A percentile compares a stretch with the other conserved stretches of the same genome.
Conservation (phyloP, 2,888 invertebrate genomes). For the Drosophila infuscata region DNA sequence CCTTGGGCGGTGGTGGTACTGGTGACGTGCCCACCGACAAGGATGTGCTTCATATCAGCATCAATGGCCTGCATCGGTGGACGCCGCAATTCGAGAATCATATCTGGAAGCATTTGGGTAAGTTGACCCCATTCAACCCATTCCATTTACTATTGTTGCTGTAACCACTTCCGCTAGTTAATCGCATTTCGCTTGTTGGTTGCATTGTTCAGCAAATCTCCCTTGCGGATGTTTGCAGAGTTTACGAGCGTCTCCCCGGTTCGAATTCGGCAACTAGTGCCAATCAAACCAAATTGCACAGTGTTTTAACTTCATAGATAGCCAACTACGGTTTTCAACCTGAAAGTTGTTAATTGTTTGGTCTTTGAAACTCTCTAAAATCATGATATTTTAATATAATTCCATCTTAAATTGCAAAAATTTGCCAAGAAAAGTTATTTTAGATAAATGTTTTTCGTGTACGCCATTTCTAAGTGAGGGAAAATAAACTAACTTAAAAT, state of each 20-base stretch:
- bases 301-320: not conserved
- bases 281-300: constrained; percentile 66
- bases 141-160: not conserved
- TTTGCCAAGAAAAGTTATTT: not conserved
- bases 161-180: constrained; percentile 55
- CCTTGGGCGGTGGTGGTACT: constrained; percentile 13
- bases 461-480: not conserved
- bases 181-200: constrained; percentile 60
- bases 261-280: constrained; percentile 24
- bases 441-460: not conserved
- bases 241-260: constrained; percentile 27
- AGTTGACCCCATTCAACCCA: constrained; percentile 39
- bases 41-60: constrained; percentile 83
- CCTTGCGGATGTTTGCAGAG: constrained; percentile 19
- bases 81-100: constrained; percentile 84
- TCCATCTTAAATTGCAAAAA: not conserved
- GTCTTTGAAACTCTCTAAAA: not conserved
- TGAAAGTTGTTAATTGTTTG: not conserved
- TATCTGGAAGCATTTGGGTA: constrained; percentile 85
- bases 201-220: constrained; percentile 64
- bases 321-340: not conserved
- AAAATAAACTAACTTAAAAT: not conserved
- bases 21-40: constrained; percentile 42
- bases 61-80: constrained; percentile 85
- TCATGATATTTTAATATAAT: not conserved